These are phyloP conservation scores for Pristiophorus japonicus DNA, from an alignment of 2,113 vertebrate genomes.

Conservation along the genomic window DNA sequence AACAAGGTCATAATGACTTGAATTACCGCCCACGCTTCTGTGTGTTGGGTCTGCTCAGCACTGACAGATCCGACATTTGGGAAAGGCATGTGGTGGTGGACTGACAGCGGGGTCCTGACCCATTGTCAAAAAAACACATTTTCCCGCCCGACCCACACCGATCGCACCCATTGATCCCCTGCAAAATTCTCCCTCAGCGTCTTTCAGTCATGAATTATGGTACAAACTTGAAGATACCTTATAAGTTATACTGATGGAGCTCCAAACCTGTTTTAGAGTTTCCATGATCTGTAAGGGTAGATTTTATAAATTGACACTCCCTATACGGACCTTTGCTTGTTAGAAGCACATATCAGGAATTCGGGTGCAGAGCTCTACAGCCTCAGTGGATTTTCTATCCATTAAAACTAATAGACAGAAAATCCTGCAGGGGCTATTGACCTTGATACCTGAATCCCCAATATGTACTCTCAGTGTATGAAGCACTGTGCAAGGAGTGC, in stretches of 20 bases:
- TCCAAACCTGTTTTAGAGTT: background rate
- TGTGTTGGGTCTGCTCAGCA: too few relatives aligned
- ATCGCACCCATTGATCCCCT: too few relatives aligned
- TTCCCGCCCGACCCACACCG: too few relatives aligned
- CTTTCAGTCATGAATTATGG: background rate
- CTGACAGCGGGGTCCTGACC: too few relatives aligned
- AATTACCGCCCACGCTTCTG: too few relatives aligned
- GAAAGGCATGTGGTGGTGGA: too few relatives aligned
- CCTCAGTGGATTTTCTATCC: background rate
- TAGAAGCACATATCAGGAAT: background rate
- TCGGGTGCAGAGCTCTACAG: background rate
- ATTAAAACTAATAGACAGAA: background rate
- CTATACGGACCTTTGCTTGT: background rate
- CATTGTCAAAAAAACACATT: too few relatives aligned
- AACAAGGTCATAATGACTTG: too few relatives aligned
- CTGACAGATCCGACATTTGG: too few relatives aligned
- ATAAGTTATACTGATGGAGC: background rate
- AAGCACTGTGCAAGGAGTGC: background rate
- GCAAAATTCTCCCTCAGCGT: too few relatives aligned
- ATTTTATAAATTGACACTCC: background rate
- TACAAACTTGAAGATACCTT: background rate
- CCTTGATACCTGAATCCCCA: background rate
- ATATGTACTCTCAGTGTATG: background rate
- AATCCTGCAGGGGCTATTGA: background rate
- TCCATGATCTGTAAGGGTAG: background rate